Percentiles rank a stretch among this genome's conserved stretches.
Conservation (phyloP, 1,140 invertebrate genomes). For the Anoplophora glabripennis region DNA sequence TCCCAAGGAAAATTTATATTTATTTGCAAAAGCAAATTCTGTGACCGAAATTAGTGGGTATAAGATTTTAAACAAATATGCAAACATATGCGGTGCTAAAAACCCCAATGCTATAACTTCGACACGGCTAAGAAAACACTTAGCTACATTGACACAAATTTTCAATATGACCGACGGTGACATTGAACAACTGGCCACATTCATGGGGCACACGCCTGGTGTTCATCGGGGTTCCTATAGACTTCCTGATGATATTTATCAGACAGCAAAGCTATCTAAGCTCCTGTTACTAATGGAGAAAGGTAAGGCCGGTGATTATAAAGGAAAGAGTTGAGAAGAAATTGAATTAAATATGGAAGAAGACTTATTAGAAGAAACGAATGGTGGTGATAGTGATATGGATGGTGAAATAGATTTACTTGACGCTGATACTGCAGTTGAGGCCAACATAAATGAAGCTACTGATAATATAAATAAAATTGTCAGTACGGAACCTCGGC, state of each 20-base stretch:
- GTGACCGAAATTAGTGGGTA: conserved; percentile 33
- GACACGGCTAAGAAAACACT: conserved; percentile 37
- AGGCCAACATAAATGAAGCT: neutral
- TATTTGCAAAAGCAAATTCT: conserved; percentile 33
- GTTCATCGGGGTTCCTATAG: conserved; percentile 22
- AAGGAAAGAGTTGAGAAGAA: conserved; percentile 42
- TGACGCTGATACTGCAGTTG: neutral
- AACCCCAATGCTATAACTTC: conserved; percentile 33
- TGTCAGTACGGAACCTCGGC: too few relatives aligned
- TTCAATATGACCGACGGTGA: conserved; percentile 42
- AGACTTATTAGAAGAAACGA: conserved; percentile 16
- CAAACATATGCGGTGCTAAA: conserved; percentile 37
- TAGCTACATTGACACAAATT: conserved; percentile 38
- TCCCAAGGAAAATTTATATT: conserved; percentile 33
- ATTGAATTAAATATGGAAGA: conserved; percentile 43
- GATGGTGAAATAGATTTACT: neutral
- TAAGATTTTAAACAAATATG: conserved; percentile 36
- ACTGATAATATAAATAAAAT: neutral
- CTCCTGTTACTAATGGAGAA: conserved; percentile 25
- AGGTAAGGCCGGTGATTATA: conserved; percentile 36
- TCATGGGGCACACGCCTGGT: conserved; percentile 38
- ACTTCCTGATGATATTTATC: conserved; percentile 26
- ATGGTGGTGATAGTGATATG: conserved; percentile 4
- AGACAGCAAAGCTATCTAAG: conserved; percentile 25
- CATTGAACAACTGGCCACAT: conserved; percentile 40